A percentile compares a stretch with the other conserved stretches of the same genome.
These are phyloP conservation scores for Gila orcuttii DNA, from an alignment of 2,113 vertebrate species.

Conservation along the genomic window DNA sequence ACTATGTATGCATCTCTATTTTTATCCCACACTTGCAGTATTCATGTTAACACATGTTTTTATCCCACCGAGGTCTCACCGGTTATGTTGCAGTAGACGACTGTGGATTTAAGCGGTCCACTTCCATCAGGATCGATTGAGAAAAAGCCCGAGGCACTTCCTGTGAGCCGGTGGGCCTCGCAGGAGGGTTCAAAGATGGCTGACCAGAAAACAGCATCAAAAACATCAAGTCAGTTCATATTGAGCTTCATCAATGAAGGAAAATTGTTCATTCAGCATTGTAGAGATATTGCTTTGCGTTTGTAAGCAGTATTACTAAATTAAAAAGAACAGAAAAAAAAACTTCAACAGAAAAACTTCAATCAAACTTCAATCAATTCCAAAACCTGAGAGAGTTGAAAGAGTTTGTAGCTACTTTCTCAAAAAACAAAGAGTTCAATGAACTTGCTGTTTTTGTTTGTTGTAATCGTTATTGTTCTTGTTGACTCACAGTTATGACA, in stretches of 20 bases:
- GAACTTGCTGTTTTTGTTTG: not conserved
- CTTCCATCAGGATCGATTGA: slow-evolving; percentile 86
- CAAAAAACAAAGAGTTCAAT: not conserved
- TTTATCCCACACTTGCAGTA: not conserved
- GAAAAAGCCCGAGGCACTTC: slow-evolving; percentile 81
- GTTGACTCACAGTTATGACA: slow-evolving; percentile 86
- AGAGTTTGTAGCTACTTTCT: not conserved
- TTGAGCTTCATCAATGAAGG: not conserved
- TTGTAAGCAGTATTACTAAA: not conserved
- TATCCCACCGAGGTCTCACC: slow-evolving; percentile 70
- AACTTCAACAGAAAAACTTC: too few species aligned
- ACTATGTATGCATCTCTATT: not conserved
- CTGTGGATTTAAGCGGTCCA: slow-evolving; percentile 77
- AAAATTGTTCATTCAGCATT: not conserved
- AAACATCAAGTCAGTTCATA: not conserved
- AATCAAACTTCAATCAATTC: too few species aligned
- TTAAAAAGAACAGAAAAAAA: not conserved
- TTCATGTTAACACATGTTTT: not conserved
- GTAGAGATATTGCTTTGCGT: not conserved
- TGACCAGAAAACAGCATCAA: slow-evolving; percentile 59
- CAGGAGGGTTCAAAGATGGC: slow-evolving; percentile 87
- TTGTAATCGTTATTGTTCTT: not conserved
- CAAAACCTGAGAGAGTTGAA: not conserved
- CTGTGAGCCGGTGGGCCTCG: slow-evolving; percentile 82
- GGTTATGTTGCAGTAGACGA: slow-evolving; percentile 85